phyloP scores from a whole-genome alignment of 2,888 invertebrate genomes.

The Nephrotoma guestfalica region DNA sequence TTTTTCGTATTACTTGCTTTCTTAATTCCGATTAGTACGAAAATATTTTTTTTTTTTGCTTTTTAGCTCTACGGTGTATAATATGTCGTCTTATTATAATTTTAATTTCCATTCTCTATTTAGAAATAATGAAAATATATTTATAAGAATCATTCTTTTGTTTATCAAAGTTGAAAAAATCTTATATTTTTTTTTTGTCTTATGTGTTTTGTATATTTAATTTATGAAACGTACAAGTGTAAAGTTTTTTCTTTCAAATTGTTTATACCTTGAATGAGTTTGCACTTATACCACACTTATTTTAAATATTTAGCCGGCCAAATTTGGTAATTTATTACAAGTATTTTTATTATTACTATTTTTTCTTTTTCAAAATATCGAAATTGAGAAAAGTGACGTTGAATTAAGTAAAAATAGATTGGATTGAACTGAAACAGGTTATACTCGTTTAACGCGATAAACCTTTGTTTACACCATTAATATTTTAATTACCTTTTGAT shows the following conservation, averaged over 20 bases:
- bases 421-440: background rate
- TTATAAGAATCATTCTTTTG: background rate
- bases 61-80: background rate
- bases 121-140: background rate
- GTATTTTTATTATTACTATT: background rate
- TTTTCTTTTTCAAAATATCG: background rate
- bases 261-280: background rate
- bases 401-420: background rate
- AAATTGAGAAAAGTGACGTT: background rate
- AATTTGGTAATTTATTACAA: background rate
- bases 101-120: background rate
- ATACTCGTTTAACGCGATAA: background rate
- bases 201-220: background rate
- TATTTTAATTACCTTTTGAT: too few relatives aligned
- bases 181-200: background rate
- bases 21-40: background rate
- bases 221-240: background rate
- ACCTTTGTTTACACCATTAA: too few relatives aligned
- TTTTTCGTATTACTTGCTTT: background rate
- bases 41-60: background rate
- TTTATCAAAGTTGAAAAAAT: background rate
- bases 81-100: background rate
- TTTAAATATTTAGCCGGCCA: background rate
- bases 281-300: background rate
- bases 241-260: background rate